Base-by-base conservation (phyloP, 2,113 vertebrate genomes). In the Motacilla alba region DNA sequence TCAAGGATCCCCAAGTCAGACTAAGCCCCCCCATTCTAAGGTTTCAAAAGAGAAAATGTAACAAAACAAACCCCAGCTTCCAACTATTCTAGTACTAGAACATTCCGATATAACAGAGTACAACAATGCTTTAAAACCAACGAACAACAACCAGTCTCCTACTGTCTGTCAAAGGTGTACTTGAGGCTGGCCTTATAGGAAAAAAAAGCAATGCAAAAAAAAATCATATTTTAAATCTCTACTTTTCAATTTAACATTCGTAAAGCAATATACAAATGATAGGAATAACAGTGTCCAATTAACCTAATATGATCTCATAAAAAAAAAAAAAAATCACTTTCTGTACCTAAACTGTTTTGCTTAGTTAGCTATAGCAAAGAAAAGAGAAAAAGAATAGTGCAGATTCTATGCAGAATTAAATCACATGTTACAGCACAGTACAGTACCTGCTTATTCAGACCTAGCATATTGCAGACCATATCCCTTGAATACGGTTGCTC, bases 381-480 rank as follows among this genome's bases (percentile, higher is more conserved):
- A 98, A 98, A 98, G 96, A 96, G 97, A 95, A 95, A 95, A 97
- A 97, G 96, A 97, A 97, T 87, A 98, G 96, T 97, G 97, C 97
- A 98, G 97, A 97, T 96, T 97, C 96, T 98, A 97, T 84, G 97
- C 96, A 98, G 97, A 97, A 94, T 90, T 95, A 74, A 85, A 96
- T 85, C 69, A 95, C 55, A 1, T 82, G 74, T 89, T 94, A 91
- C 49, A 97, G 91, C 95, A 93, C 30, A 96, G 96, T 97, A 98
- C 96, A 98, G 97, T 99, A 99, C 99, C 99, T 99, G 99, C 97
- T 99, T 99, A 98, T 99, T 99, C 97, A 99, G 99, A 97, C 99
- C 99, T 96, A 99, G 98, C 99, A 99, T 99, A 98, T 99, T 99
- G 99, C 99, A 99, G 98, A 99, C 99, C 99, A 99, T 99, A 97